Percentiles rank a stretch among this genome's conserved stretches.
Evolutionary conservation across 1,140 invertebrate species (phyloP).

Genomic region (Drosophila asahinai): DNA sequence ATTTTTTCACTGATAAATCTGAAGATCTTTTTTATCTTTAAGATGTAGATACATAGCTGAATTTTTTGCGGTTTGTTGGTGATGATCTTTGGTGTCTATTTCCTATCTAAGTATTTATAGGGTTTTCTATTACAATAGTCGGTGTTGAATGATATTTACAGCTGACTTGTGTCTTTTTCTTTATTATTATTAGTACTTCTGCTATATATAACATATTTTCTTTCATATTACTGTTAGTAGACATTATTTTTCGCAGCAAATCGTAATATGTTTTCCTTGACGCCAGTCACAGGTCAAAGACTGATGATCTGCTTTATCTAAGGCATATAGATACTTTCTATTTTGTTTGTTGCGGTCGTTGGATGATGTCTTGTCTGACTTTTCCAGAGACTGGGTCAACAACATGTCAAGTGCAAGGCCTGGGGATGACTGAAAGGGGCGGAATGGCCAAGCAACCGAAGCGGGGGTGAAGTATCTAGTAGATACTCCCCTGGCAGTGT

Average conservation of each 20-base stretch:
- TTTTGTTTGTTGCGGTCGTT: constrained; percentile 46
- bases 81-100: neutral
- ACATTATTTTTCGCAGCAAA: too few species aligned
- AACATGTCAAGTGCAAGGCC: constrained; percentile 74
- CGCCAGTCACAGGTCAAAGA: neutral
- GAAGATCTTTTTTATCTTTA: neutral
- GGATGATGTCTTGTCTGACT: constrained; percentile 27
- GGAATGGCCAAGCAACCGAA: neutral
- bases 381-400: constrained; percentile 69
- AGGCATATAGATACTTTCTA: constrained; percentile 49
- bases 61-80: neutral
- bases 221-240: too few species aligned
- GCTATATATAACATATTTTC: too few species aligned
- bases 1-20: neutral
- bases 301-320: constrained; percentile 19
- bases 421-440: neutral
- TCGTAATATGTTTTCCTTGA: neutral
- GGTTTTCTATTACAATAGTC: neutral
- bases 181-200: too few species aligned
- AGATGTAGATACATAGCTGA: neutral
- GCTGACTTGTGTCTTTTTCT: too few species aligned
- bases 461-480: constrained; percentile 6
- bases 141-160: too few species aligned
- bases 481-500: constrained; percentile 8
- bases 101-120: too few species aligned